phyloP scores from a whole-genome alignment of 2,113 vertebrate species.

The Hemiscyllium ocellatum region DNA sequence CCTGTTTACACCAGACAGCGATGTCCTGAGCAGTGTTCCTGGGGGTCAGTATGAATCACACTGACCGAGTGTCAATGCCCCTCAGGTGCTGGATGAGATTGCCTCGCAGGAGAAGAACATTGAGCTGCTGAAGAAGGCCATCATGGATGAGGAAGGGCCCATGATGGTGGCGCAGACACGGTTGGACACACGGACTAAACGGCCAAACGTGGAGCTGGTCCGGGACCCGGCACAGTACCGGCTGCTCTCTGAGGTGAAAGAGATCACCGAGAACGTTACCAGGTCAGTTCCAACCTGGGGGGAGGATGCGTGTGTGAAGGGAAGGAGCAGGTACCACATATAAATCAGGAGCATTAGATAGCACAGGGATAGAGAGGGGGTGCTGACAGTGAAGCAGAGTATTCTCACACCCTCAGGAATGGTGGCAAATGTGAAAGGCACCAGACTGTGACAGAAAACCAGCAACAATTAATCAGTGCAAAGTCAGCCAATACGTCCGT shows the following conservation, averaged over 20 bases:
- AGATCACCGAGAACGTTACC: slow-evolving; percentile 60
- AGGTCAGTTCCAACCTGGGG: slow-evolving; percentile 54
- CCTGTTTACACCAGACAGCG: not conserved
- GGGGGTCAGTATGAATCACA: not conserved
- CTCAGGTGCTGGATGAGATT: slow-evolving; percentile 70
- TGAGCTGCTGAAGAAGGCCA: slow-evolving; percentile 60
- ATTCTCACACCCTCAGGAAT: not conserved
- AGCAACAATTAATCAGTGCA: not conserved
- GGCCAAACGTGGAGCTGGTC: slow-evolving; percentile 75
- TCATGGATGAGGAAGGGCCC: slow-evolving; percentile 62
- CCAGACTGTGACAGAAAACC: too few species aligned
- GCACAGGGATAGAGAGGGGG: too few species aligned
- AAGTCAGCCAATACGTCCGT: not conserved
- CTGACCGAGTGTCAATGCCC: slow-evolving; percentile 2
- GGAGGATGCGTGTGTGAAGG: too few species aligned
- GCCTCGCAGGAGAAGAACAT: slow-evolving; percentile 69
- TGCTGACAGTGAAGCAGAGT: too few species aligned
- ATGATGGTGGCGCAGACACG: slow-evolving; percentile 66
- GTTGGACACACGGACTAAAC: slow-evolving; percentile 58
- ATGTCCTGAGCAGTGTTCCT: not conserved
- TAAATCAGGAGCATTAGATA: not conserved
- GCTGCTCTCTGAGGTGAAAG: slow-evolving; percentile 67
- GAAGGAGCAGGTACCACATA: too few species aligned
- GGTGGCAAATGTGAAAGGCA: too few species aligned
- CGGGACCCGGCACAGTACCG: slow-evolving; percentile 61